Base-by-base conservation (phyloP, 2,797 vertebrate genomes). In the Gephyroberyx darwinii region DNA sequence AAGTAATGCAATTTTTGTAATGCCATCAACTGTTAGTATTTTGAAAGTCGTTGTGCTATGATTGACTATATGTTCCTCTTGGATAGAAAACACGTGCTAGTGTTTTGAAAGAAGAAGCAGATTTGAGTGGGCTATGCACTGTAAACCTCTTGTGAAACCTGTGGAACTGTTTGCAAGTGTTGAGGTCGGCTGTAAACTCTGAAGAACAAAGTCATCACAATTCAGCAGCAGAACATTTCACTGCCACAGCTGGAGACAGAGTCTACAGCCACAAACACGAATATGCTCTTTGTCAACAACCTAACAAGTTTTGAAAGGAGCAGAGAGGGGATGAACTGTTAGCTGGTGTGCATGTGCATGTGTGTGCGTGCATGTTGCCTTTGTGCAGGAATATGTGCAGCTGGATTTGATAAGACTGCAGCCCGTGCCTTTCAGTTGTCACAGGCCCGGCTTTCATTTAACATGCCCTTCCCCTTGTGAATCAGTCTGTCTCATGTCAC, bases 401-500 rank as follows among this genome's bases (percentile, higher is more conserved):
- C 78, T 78, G 69, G 26, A 65, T 78, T 84, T 81, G 81, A 89
- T 82, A 82, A 80, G 77, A 84, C 68, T 54, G 45, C 74, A 66
- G 60, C 70, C 65, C 68, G 16, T 71, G 68, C 64, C 85, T 73
- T 33, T n/a, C 74, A 83, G 81, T 81, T 77, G 75, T 88, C 78
- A 78, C 55, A 74, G 71, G 67, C 68, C 59, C 47, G 0, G 39
- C 82, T 86, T 86, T 89, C 75, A 88, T 90, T 88, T 83, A 77
- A 80, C 83, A 77, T 84, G 80, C 74, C 80, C 83, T 89, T 85
- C 82, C 58, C 75, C 3, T 31, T 48, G 26, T 69, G 75, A 80
- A 84, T 89, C 84, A 68, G 62, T 82, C 76, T 71, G 80, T 83
- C 77, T 82, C 69, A 67, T 89, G 84, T 83, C 88, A 83, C 77